Base-by-base conservation (phyloP, 2,797 vertebrate species). In the Rallus crepitans region DNA sequence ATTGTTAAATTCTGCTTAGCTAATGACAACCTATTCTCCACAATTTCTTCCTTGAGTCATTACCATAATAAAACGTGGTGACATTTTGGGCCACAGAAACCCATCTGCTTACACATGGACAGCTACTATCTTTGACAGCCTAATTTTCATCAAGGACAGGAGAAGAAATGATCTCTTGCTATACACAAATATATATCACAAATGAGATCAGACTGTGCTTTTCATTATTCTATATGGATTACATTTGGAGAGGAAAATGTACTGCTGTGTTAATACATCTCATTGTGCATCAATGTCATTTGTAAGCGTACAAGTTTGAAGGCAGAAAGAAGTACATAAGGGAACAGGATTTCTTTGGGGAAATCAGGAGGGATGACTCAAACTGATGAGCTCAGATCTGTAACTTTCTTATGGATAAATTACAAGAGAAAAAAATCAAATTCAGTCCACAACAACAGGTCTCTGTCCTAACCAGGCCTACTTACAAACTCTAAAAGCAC, bases 61-160 rank as follows among this genome's bases (percentile, higher is more conserved):
- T 90, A 91, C 50, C 60, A 89, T 85, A 96, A 91, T 85, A 93
- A 92, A 96, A 92, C 55, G 56, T 61, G 42, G 64, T 94, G 94
- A 94, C 92, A 95, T 88, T 87, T 77, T 53, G 81, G 83, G 61
- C n/a, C 69, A 93, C 89, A 72, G 57, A 95, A 96, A 89, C 35
- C 61, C 93, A 95, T 95, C 88, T 93, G 91, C 94, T 87, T 90
- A 63, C 68, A 94, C 79, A 82, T 24, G 70, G 91, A 86, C 90
- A 90, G 79, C 75, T 47, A 94, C 19, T 14, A 81, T 63, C 68
- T 93, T 75, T 94, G 94, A 96, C 92, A 96, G 81, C 42, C 65
- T 82, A 82, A 96, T 97, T 97, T 96, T 89, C 85, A 81, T 71
- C 94, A 93, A 95, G 91, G 91, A 91, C 81, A 89, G 81, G 20